Evolutionary conservation across 1,140 invertebrate species (phyloP).

Genomic region (Meloidogyne floridensis): DNA sequence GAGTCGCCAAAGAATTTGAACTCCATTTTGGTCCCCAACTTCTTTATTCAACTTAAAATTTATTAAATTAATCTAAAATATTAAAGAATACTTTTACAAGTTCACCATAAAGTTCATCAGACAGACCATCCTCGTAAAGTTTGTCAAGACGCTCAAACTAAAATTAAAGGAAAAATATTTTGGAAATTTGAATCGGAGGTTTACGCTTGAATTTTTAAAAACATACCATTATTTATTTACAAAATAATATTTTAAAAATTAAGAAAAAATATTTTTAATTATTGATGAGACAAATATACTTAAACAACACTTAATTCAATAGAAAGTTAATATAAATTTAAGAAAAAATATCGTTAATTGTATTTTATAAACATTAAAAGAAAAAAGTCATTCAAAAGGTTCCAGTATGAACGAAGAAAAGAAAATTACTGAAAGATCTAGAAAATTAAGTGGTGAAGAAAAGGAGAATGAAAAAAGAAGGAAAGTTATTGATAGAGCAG

Average conservation of each 20-base stretch:
- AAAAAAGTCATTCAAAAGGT: not conserved
- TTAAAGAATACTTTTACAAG: not conserved
- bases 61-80: not conserved
- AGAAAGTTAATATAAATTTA: not conserved
- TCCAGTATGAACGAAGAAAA: not conserved
- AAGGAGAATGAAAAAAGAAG: not conserved
- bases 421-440: not conserved
- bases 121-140: conserved; percentile 25
- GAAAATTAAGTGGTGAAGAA: not conserved
- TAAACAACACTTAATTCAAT: not conserved
- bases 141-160: conserved; percentile 21
- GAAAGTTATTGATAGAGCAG: not conserved
- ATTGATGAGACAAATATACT: not conserved
- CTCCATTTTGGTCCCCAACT: conserved; percentile 20
- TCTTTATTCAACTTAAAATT: conserved; percentile 12
- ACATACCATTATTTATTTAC: conserved; percentile 19
- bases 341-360: not conserved
- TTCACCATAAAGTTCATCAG: conserved; percentile 21
- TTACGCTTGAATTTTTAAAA: not conserved
- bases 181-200: not conserved
- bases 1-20: conserved; percentile 32
- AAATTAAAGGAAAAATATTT: not conserved
- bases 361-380: no score
- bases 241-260: no score
- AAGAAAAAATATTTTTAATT: no score